Evolutionary conservation across 2,888 invertebrate genomes (phyloP), one percentile per base, ranked within the genome.

Genomic region (Chorisops tibialis): DNA sequence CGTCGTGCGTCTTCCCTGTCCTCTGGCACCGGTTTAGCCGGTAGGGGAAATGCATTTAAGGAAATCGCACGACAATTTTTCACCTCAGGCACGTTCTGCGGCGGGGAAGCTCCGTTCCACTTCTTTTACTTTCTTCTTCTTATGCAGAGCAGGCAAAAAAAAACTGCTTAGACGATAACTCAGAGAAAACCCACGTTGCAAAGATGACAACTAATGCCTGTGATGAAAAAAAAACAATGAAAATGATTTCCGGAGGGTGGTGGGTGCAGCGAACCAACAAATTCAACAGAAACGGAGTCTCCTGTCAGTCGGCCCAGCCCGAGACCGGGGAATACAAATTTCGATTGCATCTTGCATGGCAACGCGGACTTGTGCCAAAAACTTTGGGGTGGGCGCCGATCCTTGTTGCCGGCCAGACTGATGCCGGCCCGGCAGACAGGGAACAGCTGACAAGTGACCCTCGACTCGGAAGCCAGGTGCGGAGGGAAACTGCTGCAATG

Each of bases 21-120:
- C 18, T 43, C 19, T 54, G 43, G 45, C 56, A 16, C 43, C 54
- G 43, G 9, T 9, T 5, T 30, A 30, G 30, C 30, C 30, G 1
- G 30, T 43, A 56, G 43, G 22, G 43, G 43, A 56, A 54, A 21
- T 56, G 56, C 43, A 45, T 45, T 56, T 56, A 56, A 43, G 56
- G 56, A 16, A 50, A 21, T 50, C 35, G 56, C n/a, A 24, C n/a
- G 22, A 54, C 54, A 18, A 5, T 45, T 37, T 43, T 56, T 24
- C 52, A 38, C 50, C 38, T 38, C 50, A 37, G 51, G 51, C 18
- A 39, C 18, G 38, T 18, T n/a, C 22, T 1, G 3, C 12, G 37
- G 48, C 19, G 3, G n/a, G 48, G 48, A n/a, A 43, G 7, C 14
- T 3, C 24, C 12, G n/a, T n/a, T 41, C 22, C 41, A 22, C 16